Evolutionary conservation across 2,888 invertebrate species (phyloP).

Genomic region (Tribolium freemani): DNA sequence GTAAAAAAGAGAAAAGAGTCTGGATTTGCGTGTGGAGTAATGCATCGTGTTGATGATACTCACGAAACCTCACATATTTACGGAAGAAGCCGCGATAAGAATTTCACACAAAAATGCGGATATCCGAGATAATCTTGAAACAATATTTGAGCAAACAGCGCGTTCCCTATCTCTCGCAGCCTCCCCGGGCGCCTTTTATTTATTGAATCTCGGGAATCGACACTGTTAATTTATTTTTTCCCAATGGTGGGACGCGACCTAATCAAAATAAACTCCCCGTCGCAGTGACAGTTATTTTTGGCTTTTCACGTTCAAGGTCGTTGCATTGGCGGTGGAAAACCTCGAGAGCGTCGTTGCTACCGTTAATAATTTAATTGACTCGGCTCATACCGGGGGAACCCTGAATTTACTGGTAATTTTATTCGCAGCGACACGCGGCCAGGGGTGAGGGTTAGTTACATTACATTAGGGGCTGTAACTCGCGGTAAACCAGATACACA

Average conservation of each 20-base stretch:
- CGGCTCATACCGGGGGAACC: slow-evolving; percentile 51
- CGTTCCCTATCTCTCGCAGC: not conserved
- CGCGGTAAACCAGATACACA: slow-evolving; percentile 41
- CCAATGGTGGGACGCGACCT: not conserved
- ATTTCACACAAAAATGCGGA: slow-evolving; percentile 35
- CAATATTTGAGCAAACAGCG: slow-evolving; percentile 20
- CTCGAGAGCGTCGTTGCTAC: slow-evolving; percentile 7
- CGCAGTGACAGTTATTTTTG: slow-evolving; percentile 29
- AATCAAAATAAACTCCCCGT: slow-evolving; percentile 18
- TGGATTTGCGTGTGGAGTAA: no score
- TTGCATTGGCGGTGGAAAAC: not conserved
- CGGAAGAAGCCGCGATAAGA: not conserved
- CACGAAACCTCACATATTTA: no score
- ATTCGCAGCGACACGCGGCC: slow-evolving; percentile 57
- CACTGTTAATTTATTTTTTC: slow-evolving; percentile 22
- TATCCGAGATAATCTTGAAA: slow-evolving; percentile 21
- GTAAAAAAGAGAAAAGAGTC: no score
- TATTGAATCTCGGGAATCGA: slow-evolving; percentile 13
- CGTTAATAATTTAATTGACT: slow-evolving; percentile 58
- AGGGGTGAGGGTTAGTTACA: slow-evolving; percentile 58
- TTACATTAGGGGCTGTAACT: slow-evolving; percentile 48
- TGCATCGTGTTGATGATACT: no score
- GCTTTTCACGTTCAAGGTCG: slow-evolving; percentile 37
- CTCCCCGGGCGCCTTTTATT: slow-evolving; percentile 8
- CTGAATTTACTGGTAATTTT: slow-evolving; percentile 58